phyloP scores from a whole-genome alignment of 2,113 vertebrate species.

The Morphnarchus princeps region DNA sequence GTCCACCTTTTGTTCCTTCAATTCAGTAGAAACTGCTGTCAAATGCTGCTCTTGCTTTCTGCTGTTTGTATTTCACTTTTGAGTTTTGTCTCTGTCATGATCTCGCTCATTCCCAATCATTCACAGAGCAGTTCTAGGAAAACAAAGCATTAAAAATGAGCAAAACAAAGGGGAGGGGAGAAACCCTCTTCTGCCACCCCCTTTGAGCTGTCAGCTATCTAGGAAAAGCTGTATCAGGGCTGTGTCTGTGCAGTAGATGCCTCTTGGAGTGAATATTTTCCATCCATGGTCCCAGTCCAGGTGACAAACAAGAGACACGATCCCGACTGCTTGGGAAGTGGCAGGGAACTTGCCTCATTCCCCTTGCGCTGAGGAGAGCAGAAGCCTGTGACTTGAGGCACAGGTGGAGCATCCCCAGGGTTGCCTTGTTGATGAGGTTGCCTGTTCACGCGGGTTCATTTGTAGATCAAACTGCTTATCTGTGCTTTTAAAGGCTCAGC shows the following conservation, averaged over 20 bases:
- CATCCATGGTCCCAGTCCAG: neutral
- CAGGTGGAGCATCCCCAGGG: conserved; percentile 49
- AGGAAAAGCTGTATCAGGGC: neutral
- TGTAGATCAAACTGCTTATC: conserved; percentile 63
- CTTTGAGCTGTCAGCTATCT: neutral
- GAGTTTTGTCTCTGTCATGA: conserved; percentile 12
- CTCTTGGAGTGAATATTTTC: neutral
- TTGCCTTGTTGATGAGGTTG: conserved; percentile 51
- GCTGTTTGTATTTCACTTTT: conserved; percentile 19
- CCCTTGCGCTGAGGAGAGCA: neutral
- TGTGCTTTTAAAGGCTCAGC: conserved; percentile 51
- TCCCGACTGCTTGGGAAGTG: neutral
- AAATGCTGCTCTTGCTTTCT: neutral
- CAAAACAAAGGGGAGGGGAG: neutral
- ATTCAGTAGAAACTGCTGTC: neutral
- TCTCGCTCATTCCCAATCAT: neutral
- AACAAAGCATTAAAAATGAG: conserved; percentile 16
- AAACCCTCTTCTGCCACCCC: neutral
- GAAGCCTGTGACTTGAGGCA: neutral
- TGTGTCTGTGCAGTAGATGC: neutral
- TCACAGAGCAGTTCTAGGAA: neutral
- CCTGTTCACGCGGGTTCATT: conserved; percentile 17
- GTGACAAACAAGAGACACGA: neutral
- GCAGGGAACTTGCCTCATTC: neutral
- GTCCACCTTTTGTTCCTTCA: conserved; percentile 25